Base-by-base conservation (phyloP, 2,888 invertebrate genomes). In the Geotrupes spiniger region DNA sequence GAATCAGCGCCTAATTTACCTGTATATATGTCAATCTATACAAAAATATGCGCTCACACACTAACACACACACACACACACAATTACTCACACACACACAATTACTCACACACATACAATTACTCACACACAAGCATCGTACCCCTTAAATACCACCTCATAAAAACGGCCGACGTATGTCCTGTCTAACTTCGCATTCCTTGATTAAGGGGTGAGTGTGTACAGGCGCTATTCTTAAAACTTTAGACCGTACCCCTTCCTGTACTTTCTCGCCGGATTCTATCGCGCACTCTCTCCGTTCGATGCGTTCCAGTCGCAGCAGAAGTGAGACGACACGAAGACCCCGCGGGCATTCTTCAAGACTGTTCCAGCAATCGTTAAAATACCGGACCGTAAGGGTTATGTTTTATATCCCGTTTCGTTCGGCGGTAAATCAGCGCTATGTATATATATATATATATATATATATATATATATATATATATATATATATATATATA, bases 121-220 rank as follows among this genome's bases (percentile, higher is more conserved):
- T n/a, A n/a, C n/a, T n/a, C n/a, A n/a, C n/a, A n/a, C n/a, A n/a
- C n/a, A n/a, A n/a, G n/a, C n/a, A n/a, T n/a, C n/a, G n/a, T n/a
- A n/a, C n/a, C n/a, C n/a, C n/a, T n/a, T 56, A 54, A 56, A 56
- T 56, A 46, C 48, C 25, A 17, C 14, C 33, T 39, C 31, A 27
- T 21, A 50, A 52, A 46, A 54, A 48, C 25, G 36, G 33, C 28
- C 12, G 29, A 57, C 57, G 59, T 57, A 53, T 38, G 56, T 59
- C 59, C 40, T 44, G 49, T 45, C 54, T 56, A 52, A 58, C 38
- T 51, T 43, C 56, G 47, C 49, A 39, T 54, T 44, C 53, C 46
- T 47, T 59, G 57, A 61, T 61, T 59, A 60, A 58, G 58, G 59
- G 59, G 54, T 58, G 60, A 60, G 57, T 60, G 58, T 60, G 60